A percentile compares a stretch with the other conserved stretches of the same genome.
These are phyloP conservation scores for Suillia variegata DNA, from an alignment of 2,888 invertebrate genomes.

Conservation along the genomic window DNA sequence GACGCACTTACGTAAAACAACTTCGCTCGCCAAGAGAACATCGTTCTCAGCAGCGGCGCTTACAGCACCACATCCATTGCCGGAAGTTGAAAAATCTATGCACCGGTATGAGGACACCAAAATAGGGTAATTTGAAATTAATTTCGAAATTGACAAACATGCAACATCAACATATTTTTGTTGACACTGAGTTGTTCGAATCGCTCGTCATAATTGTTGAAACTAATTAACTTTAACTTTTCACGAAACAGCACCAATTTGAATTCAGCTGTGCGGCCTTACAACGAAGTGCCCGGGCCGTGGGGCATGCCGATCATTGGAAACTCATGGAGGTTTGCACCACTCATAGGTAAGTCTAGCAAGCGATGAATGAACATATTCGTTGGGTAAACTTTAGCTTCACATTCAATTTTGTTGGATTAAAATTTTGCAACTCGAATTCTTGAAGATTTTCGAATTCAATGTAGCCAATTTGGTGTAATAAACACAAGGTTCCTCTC, in stretches of 20 bases:
- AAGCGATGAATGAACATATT: neutral
- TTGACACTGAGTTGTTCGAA: neutral
- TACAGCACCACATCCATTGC: conserved; percentile 22
- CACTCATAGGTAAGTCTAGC: conserved; percentile 66
- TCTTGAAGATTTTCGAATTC: no score
- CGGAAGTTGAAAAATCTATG: conserved; percentile 50
- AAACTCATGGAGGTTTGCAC: conserved; percentile 81
- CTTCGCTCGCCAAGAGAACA: conserved; percentile 48
- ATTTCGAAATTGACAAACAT: conserved; percentile 4
- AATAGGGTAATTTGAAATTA: conserved; percentile 5
- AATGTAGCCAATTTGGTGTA: no score
- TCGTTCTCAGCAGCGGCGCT: conserved; percentile 49
- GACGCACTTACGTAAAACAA: conserved; percentile 47
- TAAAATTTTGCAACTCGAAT: no score
- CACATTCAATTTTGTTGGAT: no score
- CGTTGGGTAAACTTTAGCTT: neutral
- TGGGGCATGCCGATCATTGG: conserved; percentile 75
- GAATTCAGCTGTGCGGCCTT: conserved; percentile 60
- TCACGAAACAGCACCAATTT: no score
- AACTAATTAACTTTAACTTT: no score
- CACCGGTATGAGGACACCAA: conserved; percentile 1
- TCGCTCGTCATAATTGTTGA: no score
- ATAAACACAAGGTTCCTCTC: no score
- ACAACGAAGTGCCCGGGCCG: conserved; percentile 76
- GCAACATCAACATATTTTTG: neutral